Conservation (phyloP, 37 sponge, comb jelly and placozoan species). For the Haliclona indistincta region DNA sequence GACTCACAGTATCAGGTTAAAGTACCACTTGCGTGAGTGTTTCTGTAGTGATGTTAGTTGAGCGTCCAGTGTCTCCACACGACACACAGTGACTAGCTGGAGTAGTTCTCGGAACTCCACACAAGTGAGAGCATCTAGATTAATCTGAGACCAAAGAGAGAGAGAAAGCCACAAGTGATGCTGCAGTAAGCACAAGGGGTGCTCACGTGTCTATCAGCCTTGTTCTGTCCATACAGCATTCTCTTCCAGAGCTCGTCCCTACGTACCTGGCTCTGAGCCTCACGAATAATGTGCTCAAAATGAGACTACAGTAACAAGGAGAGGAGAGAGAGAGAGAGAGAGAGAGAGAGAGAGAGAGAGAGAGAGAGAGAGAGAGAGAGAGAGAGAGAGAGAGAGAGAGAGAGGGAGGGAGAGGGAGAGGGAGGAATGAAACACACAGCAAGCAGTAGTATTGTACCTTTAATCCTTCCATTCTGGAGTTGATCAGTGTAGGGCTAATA, state of each 20-base stretch:
- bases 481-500: background rate
- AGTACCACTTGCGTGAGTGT: conserved; percentile 51
- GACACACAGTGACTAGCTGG: conserved; percentile 37
- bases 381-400: background rate
- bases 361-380: conserved; percentile 6
- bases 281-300: conserved; percentile 11
- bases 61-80: conserved; percentile 43
- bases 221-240: conserved; percentile 51
- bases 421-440: too few species aligned
- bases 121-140: conserved; percentile 19
- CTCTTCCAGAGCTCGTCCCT: conserved; percentile 76
- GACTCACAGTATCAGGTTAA: conserved; percentile 45
- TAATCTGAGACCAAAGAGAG: background rate
- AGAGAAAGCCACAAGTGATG: background rate
- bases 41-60: conserved; percentile 17
- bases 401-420: background rate
- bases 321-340: background rate
- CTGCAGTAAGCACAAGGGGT: background rate
- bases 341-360: conserved; percentile 11
- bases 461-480: background rate
- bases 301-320: conserved; percentile 11
- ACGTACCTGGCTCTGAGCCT: conserved; percentile 41
- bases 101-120: conserved; percentile 52
- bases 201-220: background rate
- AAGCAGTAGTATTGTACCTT: background rate